Evolutionary conservation across 64 coral and sea anemone species (phyloP).

Genomic region (Stylophora pistillata): DNA sequence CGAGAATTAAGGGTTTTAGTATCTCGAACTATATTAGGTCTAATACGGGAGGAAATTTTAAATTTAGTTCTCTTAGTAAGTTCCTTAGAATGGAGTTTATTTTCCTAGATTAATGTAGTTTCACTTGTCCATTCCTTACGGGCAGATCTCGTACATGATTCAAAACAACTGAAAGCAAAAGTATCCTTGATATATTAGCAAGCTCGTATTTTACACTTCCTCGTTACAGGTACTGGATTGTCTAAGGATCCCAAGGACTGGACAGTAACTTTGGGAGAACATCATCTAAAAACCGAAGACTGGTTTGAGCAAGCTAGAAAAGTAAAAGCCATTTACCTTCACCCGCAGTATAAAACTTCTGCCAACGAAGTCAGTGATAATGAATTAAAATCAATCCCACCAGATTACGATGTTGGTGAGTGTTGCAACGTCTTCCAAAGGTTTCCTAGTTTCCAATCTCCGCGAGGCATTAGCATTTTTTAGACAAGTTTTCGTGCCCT

Average conservation of each 20-base stretch:
- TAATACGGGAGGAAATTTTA: too few relatives aligned
- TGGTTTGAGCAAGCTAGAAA: slow-evolving; percentile 77
- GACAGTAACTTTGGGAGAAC: slow-evolving; percentile 78
- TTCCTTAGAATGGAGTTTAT: too few relatives aligned
- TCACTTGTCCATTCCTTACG: too few relatives aligned
- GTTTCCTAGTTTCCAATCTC: not conserved
- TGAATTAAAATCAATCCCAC: slow-evolving; percentile 47
- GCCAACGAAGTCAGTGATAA: slow-evolving; percentile 21
- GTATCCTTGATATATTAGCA: not conserved
- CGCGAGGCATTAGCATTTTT: not conserved
- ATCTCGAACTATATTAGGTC: too few relatives aligned
- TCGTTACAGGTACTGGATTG: slow-evolving; percentile 46
- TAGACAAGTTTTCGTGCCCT: not conserved
- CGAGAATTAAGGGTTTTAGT: too few relatives aligned
- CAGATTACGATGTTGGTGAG: slow-evolving; percentile 87
- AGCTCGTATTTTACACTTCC: not conserved
- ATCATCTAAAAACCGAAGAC: slow-evolving; percentile 74
- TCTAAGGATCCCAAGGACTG: slow-evolving; percentile 73
- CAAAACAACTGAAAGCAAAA: not conserved
- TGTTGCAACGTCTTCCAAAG: not conserved
- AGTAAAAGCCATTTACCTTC: slow-evolving; percentile 59
- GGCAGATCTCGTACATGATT: not conserved
- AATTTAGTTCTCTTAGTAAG: too few relatives aligned
- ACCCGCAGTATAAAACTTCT: slow-evolving; percentile 59
- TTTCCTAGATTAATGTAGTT: too few relatives aligned